These are phyloP conservation scores for Icerya purchasi DNA, from an alignment of 2,888 invertebrate species.

Conservation along the genomic window DNA sequence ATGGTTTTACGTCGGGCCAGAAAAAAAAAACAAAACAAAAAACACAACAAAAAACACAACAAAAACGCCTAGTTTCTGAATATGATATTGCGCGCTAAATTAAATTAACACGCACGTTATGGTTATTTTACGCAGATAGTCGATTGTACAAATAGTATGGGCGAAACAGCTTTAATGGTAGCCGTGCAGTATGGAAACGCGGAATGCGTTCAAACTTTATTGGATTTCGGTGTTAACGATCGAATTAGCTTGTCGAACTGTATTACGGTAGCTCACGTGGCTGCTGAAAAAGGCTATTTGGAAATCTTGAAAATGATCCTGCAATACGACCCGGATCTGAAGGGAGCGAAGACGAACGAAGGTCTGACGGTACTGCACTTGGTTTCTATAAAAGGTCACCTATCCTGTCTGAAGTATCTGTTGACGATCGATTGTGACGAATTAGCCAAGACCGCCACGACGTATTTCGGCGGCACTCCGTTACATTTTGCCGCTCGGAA, in stretches of 20 bases:
- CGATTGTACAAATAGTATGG: constrained; percentile 20
- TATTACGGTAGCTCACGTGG: constrained; percentile 36
- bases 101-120: no score
- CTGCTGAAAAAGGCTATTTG: constrained; percentile 32
- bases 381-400: constrained; percentile 33
- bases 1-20: no score
- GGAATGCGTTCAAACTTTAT: constrained; percentile 28
- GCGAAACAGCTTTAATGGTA: constrained; percentile 24
- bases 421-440: constrained; percentile 29
- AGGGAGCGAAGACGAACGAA: constrained; percentile 20
- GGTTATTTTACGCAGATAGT: constrained; percentile 27
- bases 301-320: constrained; percentile 33
- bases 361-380: constrained; percentile 33
- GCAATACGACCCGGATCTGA: constrained; percentile 16
- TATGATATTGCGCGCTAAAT: no score
- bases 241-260: constrained; percentile 28
- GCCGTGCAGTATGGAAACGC: constrained; percentile 28
- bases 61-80: no score
- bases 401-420: constrained; percentile 29
- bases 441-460: constrained; percentile 26
- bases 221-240: constrained; percentile 30
- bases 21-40: no score
- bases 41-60: no score
- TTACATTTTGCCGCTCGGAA: constrained; percentile 20
- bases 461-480: constrained; percentile 24